Conservation (phyloP, 2,797 vertebrate species). For the Xyrichtys novacula region DNA sequence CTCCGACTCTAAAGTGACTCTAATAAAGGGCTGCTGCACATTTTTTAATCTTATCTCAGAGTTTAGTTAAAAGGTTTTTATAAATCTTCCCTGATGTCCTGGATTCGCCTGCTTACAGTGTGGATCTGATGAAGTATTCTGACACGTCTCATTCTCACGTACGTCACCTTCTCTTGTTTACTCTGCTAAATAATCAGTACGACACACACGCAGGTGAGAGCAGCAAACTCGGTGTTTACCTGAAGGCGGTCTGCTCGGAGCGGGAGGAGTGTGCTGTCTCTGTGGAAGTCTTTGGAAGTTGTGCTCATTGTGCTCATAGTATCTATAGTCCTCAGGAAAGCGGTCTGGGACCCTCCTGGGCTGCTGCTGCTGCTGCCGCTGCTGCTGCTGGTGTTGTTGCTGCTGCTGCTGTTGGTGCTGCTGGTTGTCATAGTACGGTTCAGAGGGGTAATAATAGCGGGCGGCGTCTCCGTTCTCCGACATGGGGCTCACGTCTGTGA, state of each 20-base stretch:
- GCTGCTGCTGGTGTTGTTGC: constrained; percentile 47
- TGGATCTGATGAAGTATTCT: too few species aligned
- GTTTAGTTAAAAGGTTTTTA: too few species aligned
- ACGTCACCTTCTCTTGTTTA: neutral
- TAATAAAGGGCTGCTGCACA: too few species aligned
- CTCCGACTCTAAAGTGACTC: too few species aligned
- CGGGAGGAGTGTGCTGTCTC: constrained; percentile 86
- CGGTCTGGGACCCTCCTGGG: constrained; percentile 86
- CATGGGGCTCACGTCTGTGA: constrained; percentile 86
- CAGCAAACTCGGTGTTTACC: constrained; percentile 78
- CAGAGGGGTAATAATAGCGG: constrained; percentile 88
- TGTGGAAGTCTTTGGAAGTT: constrained; percentile 89
- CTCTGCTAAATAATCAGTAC: neutral
- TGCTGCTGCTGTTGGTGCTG: constrained; percentile 70
- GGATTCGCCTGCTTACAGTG: too few species aligned
- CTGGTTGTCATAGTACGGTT: constrained; percentile 90
- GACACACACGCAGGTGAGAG: neutral
- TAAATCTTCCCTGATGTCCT: too few species aligned
- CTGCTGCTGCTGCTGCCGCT: constrained; percentile 45
- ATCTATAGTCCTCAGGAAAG: constrained; percentile 93
- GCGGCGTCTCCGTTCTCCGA: constrained; percentile 92
- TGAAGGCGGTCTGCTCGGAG: constrained; percentile 89
- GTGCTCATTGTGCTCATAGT: constrained; percentile 91
- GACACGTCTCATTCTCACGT: too few species aligned
- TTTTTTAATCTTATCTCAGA: too few species aligned